A percentile compares a stretch with the other conserved stretches of the same genome.
Conservation (phyloP, 2,888 invertebrate species). For the Xanthorhoe designata region DNA sequence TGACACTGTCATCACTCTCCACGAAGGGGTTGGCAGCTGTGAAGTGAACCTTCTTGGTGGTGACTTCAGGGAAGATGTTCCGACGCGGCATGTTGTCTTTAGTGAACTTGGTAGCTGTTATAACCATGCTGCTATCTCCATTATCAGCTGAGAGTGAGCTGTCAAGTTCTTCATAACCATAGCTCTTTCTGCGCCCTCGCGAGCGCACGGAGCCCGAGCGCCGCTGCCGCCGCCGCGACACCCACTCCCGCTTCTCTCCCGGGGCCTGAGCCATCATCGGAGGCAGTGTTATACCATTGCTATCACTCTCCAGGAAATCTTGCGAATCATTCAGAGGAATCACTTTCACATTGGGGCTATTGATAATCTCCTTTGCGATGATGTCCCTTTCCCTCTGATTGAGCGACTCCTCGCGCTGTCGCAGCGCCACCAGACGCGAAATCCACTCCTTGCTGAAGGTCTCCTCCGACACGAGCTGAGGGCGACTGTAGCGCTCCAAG, state of each 20-base stretch:
- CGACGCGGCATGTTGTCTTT: conserved; percentile 77
- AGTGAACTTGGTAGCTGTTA: conserved; percentile 83
- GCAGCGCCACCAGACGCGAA: conserved; percentile 80
- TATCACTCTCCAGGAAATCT: conserved; percentile 49
- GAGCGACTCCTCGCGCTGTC: conserved; percentile 81
- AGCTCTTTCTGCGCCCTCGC: conserved; percentile 66
- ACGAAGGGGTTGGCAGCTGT: conserved; percentile 76
- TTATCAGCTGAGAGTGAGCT: conserved; percentile 86
- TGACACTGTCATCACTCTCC: conserved; percentile 82
- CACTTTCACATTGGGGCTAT: conserved; percentile 69
- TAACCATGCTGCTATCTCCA: conserved; percentile 81
- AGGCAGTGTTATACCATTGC: conserved; percentile 77
- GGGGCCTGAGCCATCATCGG: conserved; percentile 60
- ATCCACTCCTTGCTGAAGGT: conserved; percentile 86
- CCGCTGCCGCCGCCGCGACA: conserved; percentile 63
- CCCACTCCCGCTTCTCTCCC: conserved; percentile 51
- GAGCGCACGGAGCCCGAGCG: conserved; percentile 61
- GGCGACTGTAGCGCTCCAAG: conserved; percentile 61
- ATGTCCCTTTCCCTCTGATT: conserved; percentile 80
- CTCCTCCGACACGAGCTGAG: conserved; percentile 82
- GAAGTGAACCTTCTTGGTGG: conserved; percentile 78
- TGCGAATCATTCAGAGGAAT: conserved; percentile 56
- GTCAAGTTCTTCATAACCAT: conserved; percentile 83
- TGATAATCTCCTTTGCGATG: conserved; percentile 75
- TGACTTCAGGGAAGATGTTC: conserved; percentile 71